Evolutionary conservation across 2,888 invertebrate species (phyloP), one percentile per base, ranked within the genome.

Genomic region (Cotesia congregata): DNA sequence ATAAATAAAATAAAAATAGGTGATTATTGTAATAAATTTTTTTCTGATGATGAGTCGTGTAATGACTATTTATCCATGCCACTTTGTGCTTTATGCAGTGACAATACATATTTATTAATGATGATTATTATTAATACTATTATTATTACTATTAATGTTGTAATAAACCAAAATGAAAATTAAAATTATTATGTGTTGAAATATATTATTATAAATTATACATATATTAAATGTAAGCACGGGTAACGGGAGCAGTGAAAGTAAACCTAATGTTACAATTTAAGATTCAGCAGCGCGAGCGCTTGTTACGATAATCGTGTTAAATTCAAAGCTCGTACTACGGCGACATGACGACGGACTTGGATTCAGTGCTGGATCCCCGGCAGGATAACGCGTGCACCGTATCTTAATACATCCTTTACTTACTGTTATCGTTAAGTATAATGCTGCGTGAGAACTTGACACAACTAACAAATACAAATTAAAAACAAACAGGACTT

Each of bases 11-110:
- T 50, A 50, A 50, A 50, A 4, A 50, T 50, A 7, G 12, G 50
- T 50, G 50, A 38, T 60, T 41, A 15, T 59, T 71, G 5, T 39
- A 60, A 15, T 38, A 3, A 62, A 38, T 30, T n/a, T 9, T 72
- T 40, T 62, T 39, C 4, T 15, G 15, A 62, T 61, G 40, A 72
- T 17, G 7, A 72, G 38, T 38, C 7, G 17, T 15, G 60, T 60
- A 60, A 62, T 20, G 62, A 62, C 62, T 17, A 5, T 62, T 62
- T 7, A 15, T 67, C 38, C 30, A 78, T 76, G 67, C 76, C 78
- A 77, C 71, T 72, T 75, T 79, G 80, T 82, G 81, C 82, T 81
- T 82, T 82, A 81, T 68, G 76, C 77, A 82, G 78, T 80, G 82
- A 82, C 81, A 81, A 82, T 82, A 82, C 76, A 59, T 78, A 77